Conservation (phyloP, 2,797 vertebrate species). For the Neosilurus hyrtlii region DNA sequence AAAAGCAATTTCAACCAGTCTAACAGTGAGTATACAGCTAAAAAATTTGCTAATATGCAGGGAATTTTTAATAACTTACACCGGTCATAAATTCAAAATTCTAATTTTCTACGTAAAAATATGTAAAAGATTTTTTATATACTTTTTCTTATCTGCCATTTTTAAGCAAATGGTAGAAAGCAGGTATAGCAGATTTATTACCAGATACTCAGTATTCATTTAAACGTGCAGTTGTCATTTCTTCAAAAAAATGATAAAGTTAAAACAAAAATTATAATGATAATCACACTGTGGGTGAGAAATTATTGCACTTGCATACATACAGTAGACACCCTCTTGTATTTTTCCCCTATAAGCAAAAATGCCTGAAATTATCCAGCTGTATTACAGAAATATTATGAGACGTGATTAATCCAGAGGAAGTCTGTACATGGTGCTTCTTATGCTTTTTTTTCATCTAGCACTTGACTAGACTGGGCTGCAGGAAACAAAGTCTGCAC, state of each 20-base stretch:
- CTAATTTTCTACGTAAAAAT: no score
- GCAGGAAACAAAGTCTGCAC: background rate
- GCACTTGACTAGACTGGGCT: background rate
- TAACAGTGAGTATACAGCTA: no score
- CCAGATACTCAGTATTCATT: background rate
- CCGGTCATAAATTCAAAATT: background rate
- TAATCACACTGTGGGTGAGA: background rate
- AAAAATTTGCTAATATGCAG: background rate
- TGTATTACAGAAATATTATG: background rate
- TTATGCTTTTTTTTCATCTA: background rate
- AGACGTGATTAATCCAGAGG: background rate
- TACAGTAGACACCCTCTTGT: background rate
- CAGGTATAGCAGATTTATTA: background rate
- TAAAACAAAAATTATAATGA: background rate
- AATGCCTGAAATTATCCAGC: background rate
- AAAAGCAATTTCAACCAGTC: no score
- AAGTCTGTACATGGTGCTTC: background rate
- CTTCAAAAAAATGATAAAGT: background rate
- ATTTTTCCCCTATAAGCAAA: background rate
- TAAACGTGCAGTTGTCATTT: background rate
- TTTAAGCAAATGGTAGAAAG: background rate
- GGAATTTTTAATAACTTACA: background rate
- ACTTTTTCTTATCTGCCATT: no score
- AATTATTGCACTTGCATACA: background rate
- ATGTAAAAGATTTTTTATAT: no score